These are phyloP conservation scores for Lasioglossum leucozonium DNA, from an alignment of 2,888 invertebrate species.

Conservation along the genomic window DNA sequence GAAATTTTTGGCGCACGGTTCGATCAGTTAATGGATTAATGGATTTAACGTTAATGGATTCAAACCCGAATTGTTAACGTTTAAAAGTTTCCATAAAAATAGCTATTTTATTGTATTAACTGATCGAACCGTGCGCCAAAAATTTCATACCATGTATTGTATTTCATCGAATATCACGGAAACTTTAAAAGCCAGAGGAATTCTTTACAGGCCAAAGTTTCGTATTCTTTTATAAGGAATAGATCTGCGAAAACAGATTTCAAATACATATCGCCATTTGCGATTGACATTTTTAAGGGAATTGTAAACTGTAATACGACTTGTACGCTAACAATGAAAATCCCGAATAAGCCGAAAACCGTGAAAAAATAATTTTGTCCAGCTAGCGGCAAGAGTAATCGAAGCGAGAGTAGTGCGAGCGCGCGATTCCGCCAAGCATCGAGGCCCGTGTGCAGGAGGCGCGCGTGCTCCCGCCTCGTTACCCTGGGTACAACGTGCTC, in stretches of 20 bases:
- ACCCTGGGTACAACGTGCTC: constrained; percentile 42
- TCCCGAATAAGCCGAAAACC: neutral
- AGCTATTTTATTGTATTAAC: no score
- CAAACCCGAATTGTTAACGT: no score
- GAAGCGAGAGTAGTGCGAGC: neutral
- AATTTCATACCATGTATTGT: no score
- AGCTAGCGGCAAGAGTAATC: neutral
- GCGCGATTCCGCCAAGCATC: neutral
- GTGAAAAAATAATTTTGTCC: neutral
- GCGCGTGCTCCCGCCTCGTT: constrained; percentile 52
- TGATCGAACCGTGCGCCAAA: no score
- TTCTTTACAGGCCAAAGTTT: neutral
- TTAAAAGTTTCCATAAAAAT: no score
- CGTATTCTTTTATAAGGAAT: neutral
- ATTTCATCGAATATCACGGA: neutral
- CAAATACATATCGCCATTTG: neutral
- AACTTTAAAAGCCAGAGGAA: neutral
- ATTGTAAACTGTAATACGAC: no score
- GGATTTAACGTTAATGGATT: no score
- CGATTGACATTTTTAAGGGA: no score
- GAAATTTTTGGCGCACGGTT: no score
- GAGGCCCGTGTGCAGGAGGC: neutral
- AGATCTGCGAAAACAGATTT: neutral
- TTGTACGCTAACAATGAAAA: neutral
- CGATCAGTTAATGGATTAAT: no score